Evolutionary conservation across 2,797 vertebrate species (phyloP).

Genomic region (Trematomus bernacchii): DNA sequence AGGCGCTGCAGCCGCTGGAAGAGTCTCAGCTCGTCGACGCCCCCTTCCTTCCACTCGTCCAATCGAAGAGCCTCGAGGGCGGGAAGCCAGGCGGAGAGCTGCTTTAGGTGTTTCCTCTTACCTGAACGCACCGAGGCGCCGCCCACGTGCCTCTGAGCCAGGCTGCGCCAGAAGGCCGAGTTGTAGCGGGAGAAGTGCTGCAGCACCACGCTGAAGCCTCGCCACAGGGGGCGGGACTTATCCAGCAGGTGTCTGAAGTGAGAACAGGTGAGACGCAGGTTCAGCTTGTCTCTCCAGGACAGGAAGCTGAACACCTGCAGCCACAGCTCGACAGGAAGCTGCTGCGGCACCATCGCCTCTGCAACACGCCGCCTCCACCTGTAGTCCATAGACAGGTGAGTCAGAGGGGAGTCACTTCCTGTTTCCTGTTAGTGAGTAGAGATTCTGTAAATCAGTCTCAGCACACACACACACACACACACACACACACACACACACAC

Average conservation of each 20-base stretch:
- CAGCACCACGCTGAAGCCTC: conserved; percentile 51
- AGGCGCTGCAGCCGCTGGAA: conserved; percentile 38
- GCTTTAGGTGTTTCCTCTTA: conserved; percentile 50
- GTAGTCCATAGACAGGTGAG: too few relatives aligned
- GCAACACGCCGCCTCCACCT: too few relatives aligned
- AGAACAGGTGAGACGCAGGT: conserved; percentile 46
- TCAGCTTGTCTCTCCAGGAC: conserved; percentile 61
- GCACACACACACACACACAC: too few relatives aligned
- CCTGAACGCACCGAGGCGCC: conserved; percentile 26
- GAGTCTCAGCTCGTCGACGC: conserved; percentile 17
- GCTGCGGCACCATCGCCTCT: not conserved
- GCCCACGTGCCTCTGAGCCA: conserved; percentile 56
- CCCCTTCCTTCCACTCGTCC: conserved; percentile 43
- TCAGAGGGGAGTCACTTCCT: too few relatives aligned
- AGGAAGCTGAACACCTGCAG: conserved; percentile 63
- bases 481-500: too few relatives aligned
- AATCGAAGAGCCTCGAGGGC: conserved; percentile 24
- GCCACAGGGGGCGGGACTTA: conserved; percentile 56
- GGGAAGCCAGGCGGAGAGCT: conserved; percentile 49
- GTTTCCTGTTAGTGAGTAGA: too few relatives aligned
- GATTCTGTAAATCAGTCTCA: too few relatives aligned
- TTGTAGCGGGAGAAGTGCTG: conserved; percentile 46
- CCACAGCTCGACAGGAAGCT: conserved; percentile 66
- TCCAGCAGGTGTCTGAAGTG: conserved; percentile 62
- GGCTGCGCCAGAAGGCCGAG: conserved; percentile 53